Percentiles rank a stretch among this genome's conserved stretches.
Evolutionary conservation across 1,140 invertebrate species (phyloP).

Genomic region (Elysia chlorotica): DNA sequence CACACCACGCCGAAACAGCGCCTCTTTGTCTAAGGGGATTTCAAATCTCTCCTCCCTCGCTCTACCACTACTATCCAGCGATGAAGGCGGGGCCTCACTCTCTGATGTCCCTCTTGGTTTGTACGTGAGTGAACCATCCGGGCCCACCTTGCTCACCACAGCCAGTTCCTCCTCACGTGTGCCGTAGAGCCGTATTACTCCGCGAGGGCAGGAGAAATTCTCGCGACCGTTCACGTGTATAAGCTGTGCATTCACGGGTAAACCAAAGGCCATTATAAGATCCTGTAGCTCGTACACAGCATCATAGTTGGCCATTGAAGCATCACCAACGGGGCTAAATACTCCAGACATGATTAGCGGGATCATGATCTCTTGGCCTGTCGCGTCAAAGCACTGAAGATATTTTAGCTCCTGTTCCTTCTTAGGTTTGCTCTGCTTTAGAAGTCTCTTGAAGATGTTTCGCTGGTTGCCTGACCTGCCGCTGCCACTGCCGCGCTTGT

Average conservation of each 20-base stretch:
- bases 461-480: slow-evolving; percentile 20
- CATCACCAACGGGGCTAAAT: slow-evolving; percentile 54
- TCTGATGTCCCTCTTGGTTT: too few relatives aligned
- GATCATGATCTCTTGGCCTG: slow-evolving; percentile 49
- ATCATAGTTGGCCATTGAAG: slow-evolving; percentile 44
- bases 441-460: slow-evolving; percentile 42
- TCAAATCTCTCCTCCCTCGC: slow-evolving; percentile 33
- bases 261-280: slow-evolving; percentile 47
- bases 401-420: slow-evolving; percentile 53
- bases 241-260: slow-evolving; percentile 50
- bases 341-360: slow-evolving; percentile 55
- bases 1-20: slow-evolving; percentile 37
- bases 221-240: slow-evolving; percentile 35
- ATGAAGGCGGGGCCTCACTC: too few relatives aligned
- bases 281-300: slow-evolving; percentile 55
- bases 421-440: slow-evolving; percentile 38
- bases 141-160: slow-evolving; percentile 27
- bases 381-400: slow-evolving; percentile 49
- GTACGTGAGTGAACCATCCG: slow-evolving; percentile 18
- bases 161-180: slow-evolving; percentile 41
- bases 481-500: slow-evolving; percentile 38
- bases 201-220: slow-evolving; percentile 26
- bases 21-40: slow-evolving; percentile 40
- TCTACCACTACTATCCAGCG: too few relatives aligned
- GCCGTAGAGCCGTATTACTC: slow-evolving; percentile 41